Conservation (phyloP, 2,113 vertebrate species). For the Herpailurus yagouaroundi region DNA sequence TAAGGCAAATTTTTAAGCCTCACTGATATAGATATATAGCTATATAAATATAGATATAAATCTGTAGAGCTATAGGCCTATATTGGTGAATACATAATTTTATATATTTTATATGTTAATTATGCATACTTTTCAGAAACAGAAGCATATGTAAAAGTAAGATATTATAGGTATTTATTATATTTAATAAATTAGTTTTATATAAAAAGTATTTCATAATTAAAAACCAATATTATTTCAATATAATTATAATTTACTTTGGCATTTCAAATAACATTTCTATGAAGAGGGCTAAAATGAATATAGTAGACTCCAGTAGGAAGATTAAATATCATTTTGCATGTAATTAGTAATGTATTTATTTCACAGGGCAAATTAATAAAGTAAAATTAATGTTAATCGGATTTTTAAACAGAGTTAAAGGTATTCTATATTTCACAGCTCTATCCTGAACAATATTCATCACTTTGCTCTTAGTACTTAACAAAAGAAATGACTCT, state of each 20-base stretch:
- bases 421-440: conserved; percentile 63
- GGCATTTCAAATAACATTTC: conserved; percentile 38
- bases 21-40: neutral
- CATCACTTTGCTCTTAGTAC: conserved; percentile 50
- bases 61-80: neutral
- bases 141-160: neutral
- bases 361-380: conserved; percentile 64
- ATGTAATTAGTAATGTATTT: conserved; percentile 58
- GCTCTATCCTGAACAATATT: conserved; percentile 1
- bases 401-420: conserved; percentile 64
- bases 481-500: conserved; percentile 55
- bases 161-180: neutral
- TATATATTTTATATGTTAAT: neutral
- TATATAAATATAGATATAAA: neutral
- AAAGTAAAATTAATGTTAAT: conserved; percentile 69
- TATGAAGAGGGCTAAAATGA: conserved; percentile 44
- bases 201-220: conserved; percentile 48
- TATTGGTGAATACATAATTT: neutral
- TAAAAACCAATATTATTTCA: conserved; percentile 65
- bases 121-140: neutral
- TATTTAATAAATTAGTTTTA: conserved; percentile 41
- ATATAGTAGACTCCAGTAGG: conserved; percentile 46
- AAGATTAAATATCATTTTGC: conserved; percentile 70
- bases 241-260: conserved; percentile 26
- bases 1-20: neutral